Percentiles rank a stretch among this genome's conserved stretches.
Conservation (phyloP, 2,113 vertebrate genomes). For the Alosa alosa region DNA sequence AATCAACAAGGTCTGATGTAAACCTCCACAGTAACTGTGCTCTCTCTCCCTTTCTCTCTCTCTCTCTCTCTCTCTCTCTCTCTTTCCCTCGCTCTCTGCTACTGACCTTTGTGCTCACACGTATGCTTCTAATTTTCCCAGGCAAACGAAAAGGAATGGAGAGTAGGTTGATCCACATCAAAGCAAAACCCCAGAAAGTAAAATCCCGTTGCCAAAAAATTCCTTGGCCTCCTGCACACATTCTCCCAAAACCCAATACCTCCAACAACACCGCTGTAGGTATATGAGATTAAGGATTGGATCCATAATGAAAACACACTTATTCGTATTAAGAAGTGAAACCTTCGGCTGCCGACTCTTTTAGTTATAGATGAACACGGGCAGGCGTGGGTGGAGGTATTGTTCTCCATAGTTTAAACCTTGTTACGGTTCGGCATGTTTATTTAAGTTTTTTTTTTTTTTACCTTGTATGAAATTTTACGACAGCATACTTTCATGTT, state of each 20-base stretch:
- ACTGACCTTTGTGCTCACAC: slow-evolving; percentile 59
- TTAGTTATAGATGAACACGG: slow-evolving; percentile 29
- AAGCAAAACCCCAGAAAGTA: slow-evolving; percentile 59
- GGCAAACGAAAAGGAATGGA: slow-evolving; percentile 51
- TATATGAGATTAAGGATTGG: slow-evolving; percentile 45
- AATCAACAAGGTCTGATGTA: background rate
- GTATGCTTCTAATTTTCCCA: slow-evolving; percentile 60
- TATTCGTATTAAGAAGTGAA: slow-evolving; percentile 35
- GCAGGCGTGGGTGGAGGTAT: slow-evolving; percentile 10
- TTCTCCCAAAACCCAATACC: slow-evolving; percentile 64
- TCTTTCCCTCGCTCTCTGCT: slow-evolving; percentile 35
- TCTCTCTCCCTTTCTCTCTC: slow-evolving; percentile 20
- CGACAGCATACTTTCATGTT: slow-evolving; percentile 60
- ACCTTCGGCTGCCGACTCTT: slow-evolving; percentile 41
- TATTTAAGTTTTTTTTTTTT: slow-evolving; percentile 49
- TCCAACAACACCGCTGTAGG: slow-evolving; percentile 52
- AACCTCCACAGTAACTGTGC: background rate
- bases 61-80: slow-evolving; percentile 22
- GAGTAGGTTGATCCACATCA: slow-evolving; percentile 62
- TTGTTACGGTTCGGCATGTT: slow-evolving; percentile 50
- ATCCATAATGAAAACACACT: slow-evolving; percentile 40
- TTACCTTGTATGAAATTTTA: slow-evolving; percentile 53
- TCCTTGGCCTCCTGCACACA: slow-evolving; percentile 56
- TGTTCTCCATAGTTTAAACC: slow-evolving; percentile 45
- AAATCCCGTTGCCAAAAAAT: slow-evolving; percentile 57